Evolutionary conservation across 2,113 vertebrate genomes (phyloP), one percentile per base, ranked within the genome.

Genomic region (Perca schrenkii): DNA sequence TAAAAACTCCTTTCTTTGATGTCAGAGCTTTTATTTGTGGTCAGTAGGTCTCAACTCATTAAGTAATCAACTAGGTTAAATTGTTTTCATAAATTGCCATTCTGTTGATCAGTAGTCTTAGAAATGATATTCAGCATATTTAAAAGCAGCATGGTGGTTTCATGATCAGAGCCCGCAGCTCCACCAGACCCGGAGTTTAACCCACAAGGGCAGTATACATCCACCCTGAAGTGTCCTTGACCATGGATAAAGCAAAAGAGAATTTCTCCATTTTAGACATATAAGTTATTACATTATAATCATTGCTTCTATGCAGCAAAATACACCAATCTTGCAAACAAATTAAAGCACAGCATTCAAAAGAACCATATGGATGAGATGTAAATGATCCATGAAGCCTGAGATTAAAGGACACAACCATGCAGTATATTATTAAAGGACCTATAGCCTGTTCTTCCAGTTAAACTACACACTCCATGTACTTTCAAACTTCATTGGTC

Each of bases 341-440:
- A 66, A 63, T 82, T 31, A 68, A 64, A 78, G 67, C 25, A 31
- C 50, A 81, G 54, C 36, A 67, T 43, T 53, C 21, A 68, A 68
- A 25, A 13, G 17, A 74, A 40, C 15, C 56, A 5, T 34, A 12
- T 52, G 19, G 31, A 31, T 53, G 25, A 34, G 8, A 49, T 19
- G 4, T 28, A 22, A 62, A 57, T 60, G 60, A 66, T 62, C 65
- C 70, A 57, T 31, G 25, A 52, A 49, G 54, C 21, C 56, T 72
- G 46, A 77, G 69, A 77, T 77, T 75, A 74, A 76, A 76, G 40
- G 67, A 79, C 34, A 63, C 3, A 43, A 25, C 36, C n/a, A n/a
- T 15, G 25, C 21, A 54, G 40, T 49, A 21, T 82, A 12, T 86
- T 58, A 70, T 79, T 75, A 79, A 49, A 79, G 56, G 50, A 15